Evolutionary conservation across 2,797 vertebrate genomes (phyloP), one percentile per base, ranked within the genome.

Genomic region (Bradypodion pumilum): DNA sequence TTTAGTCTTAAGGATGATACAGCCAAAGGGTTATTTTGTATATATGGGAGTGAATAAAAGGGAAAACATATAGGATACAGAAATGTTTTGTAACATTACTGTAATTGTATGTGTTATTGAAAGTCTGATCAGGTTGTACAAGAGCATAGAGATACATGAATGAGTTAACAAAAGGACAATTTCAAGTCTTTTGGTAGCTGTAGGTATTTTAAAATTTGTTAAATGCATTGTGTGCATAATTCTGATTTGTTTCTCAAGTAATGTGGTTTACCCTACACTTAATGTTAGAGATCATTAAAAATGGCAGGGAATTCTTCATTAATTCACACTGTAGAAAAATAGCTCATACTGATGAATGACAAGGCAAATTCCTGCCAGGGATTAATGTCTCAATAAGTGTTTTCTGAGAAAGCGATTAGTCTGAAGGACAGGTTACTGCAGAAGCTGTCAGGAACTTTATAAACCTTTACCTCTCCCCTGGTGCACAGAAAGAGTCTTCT

Each of bases 261-360:
- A 19, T 4, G 69, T 23, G 2, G 80, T 25, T 78, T 65, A 27
- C 49, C 52, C 40, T 80, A 82, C 66, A 40, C 19, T 82, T 66
- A 52, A 8, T 81, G 85, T 81, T 78, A 72, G 49, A 60, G 1
- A 74, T 7, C 25, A 52, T 70, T 0, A 74, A 46, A 88, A 88
- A 74, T 37, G 2, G 7, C 85, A 63, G 59, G 76, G 86, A 88
- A 86, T 5, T 32, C 1, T 8, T 59, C 49, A 83, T 65, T 81
- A 66, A 68, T 82, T 69, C 74, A 82, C 68, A 52, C 0, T 85
- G 77, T 80, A 59, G 75, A 86, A 82, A 82, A 59, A 81, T 86
- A 88, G 80, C 83, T 65, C 78, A 40, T 60, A 32, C 46, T 88
- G 62, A 56, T 88, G n/a, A 88, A 21, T 21, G 62, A 85, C 72